A percentile compares a stretch with the other conserved stretches of the same genome.
These are phyloP conservation scores for Propithecus coquereli DNA, from an alignment of 2,113 vertebrate species.

Conservation along the genomic window DNA sequence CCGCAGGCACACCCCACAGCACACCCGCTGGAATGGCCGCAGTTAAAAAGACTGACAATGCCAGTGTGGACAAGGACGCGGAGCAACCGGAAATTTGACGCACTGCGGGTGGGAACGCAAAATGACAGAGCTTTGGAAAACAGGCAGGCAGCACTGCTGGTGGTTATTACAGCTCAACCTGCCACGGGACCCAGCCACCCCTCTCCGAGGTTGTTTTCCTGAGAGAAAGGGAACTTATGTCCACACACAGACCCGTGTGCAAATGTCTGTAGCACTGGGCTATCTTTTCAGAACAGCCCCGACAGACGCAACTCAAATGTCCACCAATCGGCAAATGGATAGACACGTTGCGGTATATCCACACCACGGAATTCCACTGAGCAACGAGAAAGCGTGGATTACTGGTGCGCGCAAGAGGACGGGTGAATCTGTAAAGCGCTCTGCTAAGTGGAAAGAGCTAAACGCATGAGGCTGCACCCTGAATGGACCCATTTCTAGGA, in stretches of 20 bases:
- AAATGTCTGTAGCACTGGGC: not conserved
- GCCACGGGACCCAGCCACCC: not conserved
- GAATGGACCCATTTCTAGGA: not conserved
- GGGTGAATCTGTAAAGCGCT: not conserved
- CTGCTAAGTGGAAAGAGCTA: not conserved
- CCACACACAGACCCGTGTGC: not conserved
- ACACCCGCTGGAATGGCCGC: not conserved
- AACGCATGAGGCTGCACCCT: too few species aligned
- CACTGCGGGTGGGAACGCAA: not conserved
- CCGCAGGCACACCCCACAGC: not conserved
- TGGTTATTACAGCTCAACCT: not conserved
- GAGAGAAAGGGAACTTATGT: not conserved
- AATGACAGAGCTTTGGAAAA: not conserved
- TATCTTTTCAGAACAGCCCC: not conserved
- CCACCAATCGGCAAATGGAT: not conserved
- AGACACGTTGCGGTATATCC: too few species aligned
- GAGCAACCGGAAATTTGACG: not conserved
- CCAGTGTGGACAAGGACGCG: not conserved
- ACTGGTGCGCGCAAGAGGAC: accelerated
- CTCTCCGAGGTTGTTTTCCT: not conserved
- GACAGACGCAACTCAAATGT: not conserved
- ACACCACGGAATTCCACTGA: not conserved
- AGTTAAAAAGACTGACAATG: not conserved
- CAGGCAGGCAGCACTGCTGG: not conserved
- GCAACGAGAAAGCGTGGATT: not conserved